Percentiles rank a stretch among this genome's conserved stretches.
phyloP scores from a whole-genome alignment of 30 jellyfish, hydroid and myxozoan species.

The Nemopilema nomurai region DNA sequence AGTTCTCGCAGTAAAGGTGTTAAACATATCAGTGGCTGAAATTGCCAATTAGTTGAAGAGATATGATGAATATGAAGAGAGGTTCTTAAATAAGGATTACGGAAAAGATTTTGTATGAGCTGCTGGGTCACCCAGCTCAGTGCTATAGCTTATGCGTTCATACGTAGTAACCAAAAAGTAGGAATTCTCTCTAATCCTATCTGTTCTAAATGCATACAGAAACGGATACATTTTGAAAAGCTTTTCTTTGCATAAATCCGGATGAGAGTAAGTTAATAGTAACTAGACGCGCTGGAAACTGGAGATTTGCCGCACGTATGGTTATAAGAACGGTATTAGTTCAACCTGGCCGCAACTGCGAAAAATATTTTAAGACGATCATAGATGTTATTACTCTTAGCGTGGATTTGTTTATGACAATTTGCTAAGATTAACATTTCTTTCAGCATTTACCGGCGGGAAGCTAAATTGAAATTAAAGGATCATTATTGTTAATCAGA shows the following conservation, averaged over 20 bases:
- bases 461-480: slow-evolving; percentile 32
- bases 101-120: slow-evolving; percentile 1
- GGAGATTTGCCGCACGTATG: slow-evolving; percentile 61
- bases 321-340: slow-evolving; percentile 44
- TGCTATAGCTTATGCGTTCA: background rate
- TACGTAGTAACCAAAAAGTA: slow-evolving; percentile 57
- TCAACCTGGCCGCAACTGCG: slow-evolving; percentile 74
- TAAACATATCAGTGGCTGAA: background rate
- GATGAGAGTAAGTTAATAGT: slow-evolving; percentile 52
- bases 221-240: slow-evolving; percentile 72
- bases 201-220: slow-evolving; percentile 52
- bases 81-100: slow-evolving; percentile 9
- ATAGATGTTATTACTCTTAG: slow-evolving; percentile 41
- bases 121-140: slow-evolving; percentile 66
- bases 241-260: slow-evolving; percentile 62
- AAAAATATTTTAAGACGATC: slow-evolving; percentile 64
- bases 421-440: slow-evolving; percentile 37
- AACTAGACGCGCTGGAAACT: slow-evolving; percentile 34
- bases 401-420: slow-evolving; percentile 60
- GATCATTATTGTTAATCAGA: slow-evolving; percentile 47
- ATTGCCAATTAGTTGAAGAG: slow-evolving; percentile 16
- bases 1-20: background rate
- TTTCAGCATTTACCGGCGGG: slow-evolving; percentile 62
- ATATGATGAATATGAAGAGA: background rate
- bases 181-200: slow-evolving; percentile 46